Conservation (phyloP, 2,113 vertebrate species). For the Chrysemys picta region DNA sequence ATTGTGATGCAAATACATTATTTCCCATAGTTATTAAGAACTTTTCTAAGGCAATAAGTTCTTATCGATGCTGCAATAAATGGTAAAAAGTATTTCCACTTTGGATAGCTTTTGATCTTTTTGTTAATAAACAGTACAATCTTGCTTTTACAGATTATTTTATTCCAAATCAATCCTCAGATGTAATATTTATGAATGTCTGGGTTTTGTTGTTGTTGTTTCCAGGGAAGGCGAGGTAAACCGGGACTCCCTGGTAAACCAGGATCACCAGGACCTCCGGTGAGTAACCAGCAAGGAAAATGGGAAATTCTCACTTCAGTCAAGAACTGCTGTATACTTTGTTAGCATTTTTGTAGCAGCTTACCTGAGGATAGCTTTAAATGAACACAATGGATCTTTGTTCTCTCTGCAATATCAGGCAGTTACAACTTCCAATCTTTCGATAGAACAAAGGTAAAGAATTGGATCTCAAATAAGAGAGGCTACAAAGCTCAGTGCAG, state of each 20-base stretch:
- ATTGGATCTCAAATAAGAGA: neutral
- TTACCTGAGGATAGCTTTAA: neutral
- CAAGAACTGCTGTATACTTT: neutral
- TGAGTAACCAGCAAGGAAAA: constrained; percentile 64
- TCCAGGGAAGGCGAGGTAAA: constrained; percentile 84
- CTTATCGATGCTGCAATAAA: neutral
- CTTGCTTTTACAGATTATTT: neutral
- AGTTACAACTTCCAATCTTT: neutral
- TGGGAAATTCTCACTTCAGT: neutral
- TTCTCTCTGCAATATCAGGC: neutral
- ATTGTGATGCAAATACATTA: neutral
- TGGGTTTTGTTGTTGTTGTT: constrained; percentile 40
- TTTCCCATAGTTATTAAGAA: constrained; percentile 5
- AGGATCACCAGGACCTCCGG: constrained; percentile 82
- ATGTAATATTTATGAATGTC: neutral
- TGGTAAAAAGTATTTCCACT: neutral
- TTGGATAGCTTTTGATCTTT: neutral
- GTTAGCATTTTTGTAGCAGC: neutral
- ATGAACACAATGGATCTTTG: neutral
- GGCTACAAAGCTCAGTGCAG: neutral
- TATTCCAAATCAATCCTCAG: constrained; percentile 20
- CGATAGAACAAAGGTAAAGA: neutral
- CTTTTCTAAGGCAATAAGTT: neutral
- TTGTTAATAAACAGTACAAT: neutral
- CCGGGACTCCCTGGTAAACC: constrained; percentile 81